Evolutionary conservation across 2,113 vertebrate species (phyloP).

Genomic region (Phyllostomus hastatus): DNA sequence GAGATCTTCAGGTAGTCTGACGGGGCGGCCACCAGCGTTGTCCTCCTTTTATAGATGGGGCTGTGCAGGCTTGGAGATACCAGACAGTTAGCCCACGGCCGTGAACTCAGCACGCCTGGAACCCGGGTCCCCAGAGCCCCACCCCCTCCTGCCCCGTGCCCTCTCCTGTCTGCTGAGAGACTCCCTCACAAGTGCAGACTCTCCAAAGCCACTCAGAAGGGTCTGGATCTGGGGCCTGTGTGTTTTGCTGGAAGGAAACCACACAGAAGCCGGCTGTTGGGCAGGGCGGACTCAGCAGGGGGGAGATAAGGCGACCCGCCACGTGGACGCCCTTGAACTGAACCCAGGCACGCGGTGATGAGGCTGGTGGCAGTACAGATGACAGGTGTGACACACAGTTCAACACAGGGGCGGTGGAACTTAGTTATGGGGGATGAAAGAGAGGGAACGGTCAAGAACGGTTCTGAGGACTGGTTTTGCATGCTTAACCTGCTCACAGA

Average conservation of each 20-base stretch:
- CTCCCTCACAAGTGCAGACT: fast-evolving
- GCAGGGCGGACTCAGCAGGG: background rate
- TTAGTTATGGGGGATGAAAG: too few relatives aligned
- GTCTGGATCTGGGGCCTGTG: fast-evolving
- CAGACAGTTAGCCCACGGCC: background rate
- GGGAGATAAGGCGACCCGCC: background rate
- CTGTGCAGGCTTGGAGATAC: background rate
- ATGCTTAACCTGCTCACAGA: slow-evolving; percentile 73
- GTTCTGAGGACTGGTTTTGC: background rate
- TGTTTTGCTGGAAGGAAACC: background rate
- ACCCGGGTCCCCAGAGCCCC: background rate
- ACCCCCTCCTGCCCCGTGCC: too few relatives aligned
- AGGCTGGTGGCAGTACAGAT: fast-evolving
- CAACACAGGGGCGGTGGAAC: background rate
- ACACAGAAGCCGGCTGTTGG: fast-evolving
- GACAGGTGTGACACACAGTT: background rate
- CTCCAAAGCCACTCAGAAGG: background rate
- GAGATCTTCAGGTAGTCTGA: background rate
- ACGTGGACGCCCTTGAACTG: fast-evolving
- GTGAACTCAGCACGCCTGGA: background rate
- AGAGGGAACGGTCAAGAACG: background rate
- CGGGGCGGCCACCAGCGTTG: too few relatives aligned
- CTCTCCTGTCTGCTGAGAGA: background rate
- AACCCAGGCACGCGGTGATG: fast-evolving
- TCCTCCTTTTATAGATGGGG: background rate